These are phyloP conservation scores for Blera fallax DNA, from an alignment of 2,888 invertebrate genomes.

Conservation along the genomic window DNA sequence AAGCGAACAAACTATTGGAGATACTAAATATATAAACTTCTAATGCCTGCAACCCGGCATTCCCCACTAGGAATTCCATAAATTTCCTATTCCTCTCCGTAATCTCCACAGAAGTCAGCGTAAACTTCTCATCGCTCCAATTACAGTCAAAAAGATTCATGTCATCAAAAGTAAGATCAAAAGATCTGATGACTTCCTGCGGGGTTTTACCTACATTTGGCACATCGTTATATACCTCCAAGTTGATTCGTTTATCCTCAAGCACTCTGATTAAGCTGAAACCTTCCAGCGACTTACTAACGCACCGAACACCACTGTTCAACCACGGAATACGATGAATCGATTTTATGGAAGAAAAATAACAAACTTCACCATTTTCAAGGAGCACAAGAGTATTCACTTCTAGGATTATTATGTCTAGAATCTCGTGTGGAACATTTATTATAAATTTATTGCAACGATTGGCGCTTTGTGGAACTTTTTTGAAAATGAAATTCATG, in stretches of 20 bases:
- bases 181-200: constrained; percentile 74
- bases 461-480: constrained; percentile 66
- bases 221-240: constrained; percentile 78
- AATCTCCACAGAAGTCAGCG: constrained; percentile 75
- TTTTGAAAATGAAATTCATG: constrained; percentile 79
- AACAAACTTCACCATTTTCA: constrained; percentile 78
- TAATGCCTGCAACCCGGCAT: constrained; percentile 38
- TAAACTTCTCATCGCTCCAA: constrained; percentile 77
- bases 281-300: constrained; percentile 74
- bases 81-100: constrained; percentile 75
- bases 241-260: constrained; percentile 69
- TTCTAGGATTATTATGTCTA: constrained; percentile 78
- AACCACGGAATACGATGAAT: constrained; percentile 77
- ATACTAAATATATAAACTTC: constrained; percentile 78
- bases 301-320: constrained; percentile 75
- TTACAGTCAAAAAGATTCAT: constrained; percentile 78
- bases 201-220: constrained; percentile 75
- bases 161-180: constrained; percentile 79
- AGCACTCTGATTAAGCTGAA: constrained; percentile 78
- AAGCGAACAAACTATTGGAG: constrained; percentile 77
- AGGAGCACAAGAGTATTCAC: constrained; percentile 78
- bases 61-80: constrained; percentile 74
- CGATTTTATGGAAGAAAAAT: constrained; percentile 79
- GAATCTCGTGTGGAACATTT: constrained; percentile 65
- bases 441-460: constrained; percentile 71